Conservation (phyloP, 2,797 vertebrate genomes). For the Schizothorax lantsangensis region DNA sequence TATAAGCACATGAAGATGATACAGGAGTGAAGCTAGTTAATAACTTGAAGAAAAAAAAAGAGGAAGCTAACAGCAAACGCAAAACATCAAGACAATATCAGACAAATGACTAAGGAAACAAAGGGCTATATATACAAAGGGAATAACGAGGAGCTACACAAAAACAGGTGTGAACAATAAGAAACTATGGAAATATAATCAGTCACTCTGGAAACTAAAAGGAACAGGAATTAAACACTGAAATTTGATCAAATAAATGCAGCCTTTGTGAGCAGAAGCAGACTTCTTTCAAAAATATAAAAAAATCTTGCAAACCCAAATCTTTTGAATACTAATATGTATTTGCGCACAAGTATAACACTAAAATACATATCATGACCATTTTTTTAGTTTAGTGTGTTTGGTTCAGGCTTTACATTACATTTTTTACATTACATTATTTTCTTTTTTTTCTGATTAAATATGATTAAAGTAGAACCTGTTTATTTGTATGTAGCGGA, state of each 20-base stretch:
- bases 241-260: not conserved
- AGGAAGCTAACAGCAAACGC: not conserved
- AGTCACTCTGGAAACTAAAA: not conserved
- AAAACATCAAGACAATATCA: not conserved
- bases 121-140: not conserved
- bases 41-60: no score
- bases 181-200: not conserved
- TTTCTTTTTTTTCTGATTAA: not conserved
- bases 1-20: not conserved
- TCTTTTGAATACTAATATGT: not conserved
- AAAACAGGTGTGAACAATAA: not conserved
- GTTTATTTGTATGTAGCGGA: constrained; percentile 77
- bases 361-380: no score
- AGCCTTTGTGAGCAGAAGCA: not conserved
- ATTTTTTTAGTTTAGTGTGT: not conserved
- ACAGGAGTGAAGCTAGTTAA: not conserved
- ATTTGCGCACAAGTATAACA: not conserved
- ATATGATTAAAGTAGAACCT: constrained; percentile 11
- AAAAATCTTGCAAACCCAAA: not conserved
- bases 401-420: no score
- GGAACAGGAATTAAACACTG: not conserved
- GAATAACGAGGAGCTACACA: not conserved
- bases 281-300: not conserved
- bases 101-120: not conserved
- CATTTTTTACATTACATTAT: not conserved